phyloP scores from a whole-genome alignment of 2,888 invertebrate species.

The Amitus sp. region DNA sequence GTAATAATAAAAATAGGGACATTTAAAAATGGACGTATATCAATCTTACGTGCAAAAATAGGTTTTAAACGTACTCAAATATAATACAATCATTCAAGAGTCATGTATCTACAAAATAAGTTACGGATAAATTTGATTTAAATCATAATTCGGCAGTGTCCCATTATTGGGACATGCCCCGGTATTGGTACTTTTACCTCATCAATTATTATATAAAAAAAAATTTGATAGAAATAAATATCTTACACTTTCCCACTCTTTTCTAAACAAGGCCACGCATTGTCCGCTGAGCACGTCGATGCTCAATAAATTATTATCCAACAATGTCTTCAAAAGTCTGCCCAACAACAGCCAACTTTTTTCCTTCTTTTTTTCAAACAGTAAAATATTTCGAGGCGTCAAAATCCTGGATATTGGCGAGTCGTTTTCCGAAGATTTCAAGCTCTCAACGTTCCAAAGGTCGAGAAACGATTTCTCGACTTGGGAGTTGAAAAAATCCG shows the following conservation, averaged over 20 bases:
- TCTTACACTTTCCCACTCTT: slow-evolving; percentile 74
- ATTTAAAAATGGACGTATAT: too few relatives aligned
- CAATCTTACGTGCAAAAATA: too few relatives aligned
- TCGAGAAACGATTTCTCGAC: slow-evolving; percentile 52
- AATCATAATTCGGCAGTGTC: too few relatives aligned
- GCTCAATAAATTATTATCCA: slow-evolving; percentile 70
- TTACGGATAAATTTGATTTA: too few relatives aligned
- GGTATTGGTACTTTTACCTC: too few relatives aligned
- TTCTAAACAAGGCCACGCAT: slow-evolving; percentile 74
- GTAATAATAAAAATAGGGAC: too few relatives aligned
- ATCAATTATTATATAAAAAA: not conserved
- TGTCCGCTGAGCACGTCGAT: slow-evolving; percentile 74
- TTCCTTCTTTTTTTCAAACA: slow-evolving; percentile 48
- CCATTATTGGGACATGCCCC: too few relatives aligned
- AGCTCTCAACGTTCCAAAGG: slow-evolving; percentile 50
- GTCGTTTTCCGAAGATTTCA: slow-evolving; percentile 43
- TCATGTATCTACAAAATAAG: too few relatives aligned
- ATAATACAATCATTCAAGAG: too few relatives aligned
- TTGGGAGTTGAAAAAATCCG: slow-evolving; percentile 48
- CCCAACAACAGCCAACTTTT: slow-evolving; percentile 51
- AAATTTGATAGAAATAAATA: too few relatives aligned
- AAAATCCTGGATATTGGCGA: slow-evolving; percentile 52
- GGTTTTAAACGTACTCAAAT: too few relatives aligned
- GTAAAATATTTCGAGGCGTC: slow-evolving; percentile 57
- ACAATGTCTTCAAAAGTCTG: slow-evolving; percentile 60